Evolutionary conservation across 2,797 vertebrate genomes (phyloP).

Genomic region (Phataginus tetradactyla): DNA sequence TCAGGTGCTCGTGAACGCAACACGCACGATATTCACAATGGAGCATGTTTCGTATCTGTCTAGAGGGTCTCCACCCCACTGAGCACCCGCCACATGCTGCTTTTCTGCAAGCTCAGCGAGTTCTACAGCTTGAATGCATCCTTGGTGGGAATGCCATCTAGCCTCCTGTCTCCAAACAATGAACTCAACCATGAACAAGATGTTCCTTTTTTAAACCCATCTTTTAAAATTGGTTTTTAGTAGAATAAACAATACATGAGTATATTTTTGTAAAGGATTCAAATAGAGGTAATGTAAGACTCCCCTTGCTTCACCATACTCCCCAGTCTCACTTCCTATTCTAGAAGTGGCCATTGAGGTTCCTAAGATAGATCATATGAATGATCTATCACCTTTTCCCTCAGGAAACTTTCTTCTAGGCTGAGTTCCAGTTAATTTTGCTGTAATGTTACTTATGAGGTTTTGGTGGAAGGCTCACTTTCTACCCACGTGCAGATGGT

Average conservation of each 20-base stretch:
- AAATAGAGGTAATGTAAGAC: not conserved
- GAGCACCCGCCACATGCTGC: not conserved
- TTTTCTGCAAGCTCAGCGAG: not conserved
- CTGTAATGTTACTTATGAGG: not conserved
- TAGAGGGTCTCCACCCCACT: rapidly evolving
- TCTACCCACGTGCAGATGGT: not conserved
- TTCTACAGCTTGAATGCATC: not conserved
- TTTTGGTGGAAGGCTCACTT: not conserved
- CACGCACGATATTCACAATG: not conserved
- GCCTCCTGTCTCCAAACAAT: not conserved
- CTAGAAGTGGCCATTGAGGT: not conserved
- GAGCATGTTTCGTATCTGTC: rapidly evolving
- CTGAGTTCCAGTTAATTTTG: not conserved
- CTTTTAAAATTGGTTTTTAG: conserved; percentile 40
- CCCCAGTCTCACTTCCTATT: not conserved
- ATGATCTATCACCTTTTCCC: not conserved
- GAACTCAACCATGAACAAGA: not conserved
- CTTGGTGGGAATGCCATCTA: not conserved
- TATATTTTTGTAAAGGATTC: not conserved
- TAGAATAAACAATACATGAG: not conserved
- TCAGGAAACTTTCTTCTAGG: not conserved
- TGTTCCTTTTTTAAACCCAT: not conserved
- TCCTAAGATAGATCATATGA: not conserved
- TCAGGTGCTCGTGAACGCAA: not conserved
- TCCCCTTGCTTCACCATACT: not conserved